These are phyloP conservation scores for Sarcophaga variegata DNA, from an alignment of 2,888 invertebrate species.

Conservation along the genomic window DNA sequence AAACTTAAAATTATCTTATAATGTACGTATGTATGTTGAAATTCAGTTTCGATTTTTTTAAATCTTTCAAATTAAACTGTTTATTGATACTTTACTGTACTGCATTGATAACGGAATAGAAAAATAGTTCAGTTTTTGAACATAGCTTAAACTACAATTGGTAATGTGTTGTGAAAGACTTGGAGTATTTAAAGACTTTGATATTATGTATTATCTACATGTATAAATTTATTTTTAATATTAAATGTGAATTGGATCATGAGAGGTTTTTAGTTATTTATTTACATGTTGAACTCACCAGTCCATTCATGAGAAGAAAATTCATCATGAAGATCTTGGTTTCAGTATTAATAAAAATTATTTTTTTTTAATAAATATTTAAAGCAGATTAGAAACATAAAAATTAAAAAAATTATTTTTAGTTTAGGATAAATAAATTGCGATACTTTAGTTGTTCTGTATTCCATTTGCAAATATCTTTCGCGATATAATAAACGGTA, in stretches of 20 bases:
- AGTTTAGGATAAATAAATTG: not conserved
- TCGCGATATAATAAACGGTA: too few species aligned
- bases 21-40: too few species aligned
- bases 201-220: not conserved
- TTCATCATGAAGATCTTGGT: slow-evolving; percentile 80
- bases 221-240: not conserved
- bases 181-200: not conserved
- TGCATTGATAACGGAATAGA: too few species aligned
- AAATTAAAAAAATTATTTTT: not conserved
- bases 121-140: too few species aligned
- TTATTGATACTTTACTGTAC: too few species aligned
- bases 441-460: too few species aligned
- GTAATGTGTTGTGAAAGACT: too few species aligned
- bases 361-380: slow-evolving; percentile 21
- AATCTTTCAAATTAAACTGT: too few species aligned
- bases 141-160: too few species aligned
- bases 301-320: slow-evolving; percentile 81
- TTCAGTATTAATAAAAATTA: slow-evolving; percentile 42
- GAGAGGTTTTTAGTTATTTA: not conserved
- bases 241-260: not conserved
- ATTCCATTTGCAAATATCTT: too few species aligned
- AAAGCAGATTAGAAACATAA: slow-evolving; percentile 4
- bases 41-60: too few species aligned
- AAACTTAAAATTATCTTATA: too few species aligned
- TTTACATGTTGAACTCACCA: slow-evolving; percentile 76